Evolutionary conservation across 1,140 invertebrate genomes (phyloP), one percentile per base, ranked within the genome.

Genomic region (Rhyacophila brunnea): DNA sequence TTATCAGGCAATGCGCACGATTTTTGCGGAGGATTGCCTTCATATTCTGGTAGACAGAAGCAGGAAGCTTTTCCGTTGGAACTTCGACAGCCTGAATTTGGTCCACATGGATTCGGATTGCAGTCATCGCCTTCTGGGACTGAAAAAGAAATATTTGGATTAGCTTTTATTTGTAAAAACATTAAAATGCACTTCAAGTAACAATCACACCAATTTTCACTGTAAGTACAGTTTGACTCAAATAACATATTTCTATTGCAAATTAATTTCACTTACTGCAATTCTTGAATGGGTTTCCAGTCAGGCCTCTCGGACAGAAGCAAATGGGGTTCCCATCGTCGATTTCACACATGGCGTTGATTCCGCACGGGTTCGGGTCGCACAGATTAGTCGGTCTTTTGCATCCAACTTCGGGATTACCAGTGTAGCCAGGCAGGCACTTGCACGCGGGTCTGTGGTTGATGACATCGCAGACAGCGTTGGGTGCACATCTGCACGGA

Each of bases 211-310:
- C 34, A 35, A n/a, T 35, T 35, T 6, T 6, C 34, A 35, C 34
- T 35, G n/a, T 35, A 35, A 35, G n/a, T n/a, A n/a, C n/a, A n/a
- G n/a, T n/a, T n/a, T n/a, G n/a, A n/a, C n/a, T n/a, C n/a, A n/a
- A n/a, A n/a, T n/a, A n/a, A n/a, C n/a, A n/a, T n/a, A n/a, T n/a
- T n/a, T n/a, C n/a, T n/a, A n/a, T n/a, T n/a, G n/a, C n/a, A n/a
- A n/a, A n/a, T n/a, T n/a, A n/a, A n/a, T n/a, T n/a, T n/a, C n/a
- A 92, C 89, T 83, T 85, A 94, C 91, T 92, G 81, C 92, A 95
- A 76, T 88, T 90, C 60, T 89, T 85, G 68, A 94, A 95, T 10
- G 93, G 93, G 83, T 94, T 93, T 74, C 93, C 92, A 9, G 92
- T 95, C 50, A 90, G 79, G 64, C 91, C 91, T 71, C 91, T 91